A percentile compares a stretch with the other conserved stretches of the same genome.
Conservation (phyloP, 1,140 invertebrate species). For the Orius insidiosus region DNA sequence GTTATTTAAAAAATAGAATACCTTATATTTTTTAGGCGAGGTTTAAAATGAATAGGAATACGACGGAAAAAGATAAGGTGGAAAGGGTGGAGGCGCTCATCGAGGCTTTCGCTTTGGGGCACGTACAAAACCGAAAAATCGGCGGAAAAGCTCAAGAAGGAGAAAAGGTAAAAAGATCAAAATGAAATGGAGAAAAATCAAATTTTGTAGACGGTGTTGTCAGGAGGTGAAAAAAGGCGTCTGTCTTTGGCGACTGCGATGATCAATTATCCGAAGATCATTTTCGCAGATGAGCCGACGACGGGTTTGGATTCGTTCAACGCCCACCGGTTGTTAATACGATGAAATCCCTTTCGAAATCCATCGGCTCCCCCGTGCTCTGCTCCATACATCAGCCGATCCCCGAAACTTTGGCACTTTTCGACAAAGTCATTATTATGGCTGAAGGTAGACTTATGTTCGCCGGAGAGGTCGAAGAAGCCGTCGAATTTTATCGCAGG, state of each 20-base stretch:
- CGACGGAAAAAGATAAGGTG: conserved; percentile 35
- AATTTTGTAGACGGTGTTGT: conserved; percentile 42
- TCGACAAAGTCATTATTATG: conserved; percentile 69
- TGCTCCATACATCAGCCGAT: conserved; percentile 96
- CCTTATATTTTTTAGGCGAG: conserved; percentile 46
- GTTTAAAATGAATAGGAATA: conserved; percentile 55
- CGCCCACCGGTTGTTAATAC: conserved; percentile 70
- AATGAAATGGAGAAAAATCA: too few relatives aligned
- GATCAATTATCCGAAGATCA: conserved; percentile 73
- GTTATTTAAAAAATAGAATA: too few relatives aligned
- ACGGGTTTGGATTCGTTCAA: conserved; percentile 85
- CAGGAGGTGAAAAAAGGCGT: conserved; percentile 82
- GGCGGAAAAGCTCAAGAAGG: conserved; percentile 30
- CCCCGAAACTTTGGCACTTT: conserved; percentile 77
- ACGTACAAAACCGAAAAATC: conserved; percentile 53
- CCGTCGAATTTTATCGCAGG: conserved; percentile 63
- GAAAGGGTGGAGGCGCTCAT: conserved; percentile 50
- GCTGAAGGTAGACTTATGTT: conserved; percentile 82
- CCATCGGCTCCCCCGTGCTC: conserved; percentile 64
- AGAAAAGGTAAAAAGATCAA: too few relatives aligned
- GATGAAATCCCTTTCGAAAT: conserved; percentile 40
- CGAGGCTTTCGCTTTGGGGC: conserved; percentile 51
- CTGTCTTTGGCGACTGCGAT: conserved; percentile 86
- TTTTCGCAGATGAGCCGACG: conserved; percentile 95
- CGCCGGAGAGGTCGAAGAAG: conserved; percentile 53